Base-by-base conservation (phyloP, 2,797 vertebrate species). In the Microctenopoma lineatum region DNA sequence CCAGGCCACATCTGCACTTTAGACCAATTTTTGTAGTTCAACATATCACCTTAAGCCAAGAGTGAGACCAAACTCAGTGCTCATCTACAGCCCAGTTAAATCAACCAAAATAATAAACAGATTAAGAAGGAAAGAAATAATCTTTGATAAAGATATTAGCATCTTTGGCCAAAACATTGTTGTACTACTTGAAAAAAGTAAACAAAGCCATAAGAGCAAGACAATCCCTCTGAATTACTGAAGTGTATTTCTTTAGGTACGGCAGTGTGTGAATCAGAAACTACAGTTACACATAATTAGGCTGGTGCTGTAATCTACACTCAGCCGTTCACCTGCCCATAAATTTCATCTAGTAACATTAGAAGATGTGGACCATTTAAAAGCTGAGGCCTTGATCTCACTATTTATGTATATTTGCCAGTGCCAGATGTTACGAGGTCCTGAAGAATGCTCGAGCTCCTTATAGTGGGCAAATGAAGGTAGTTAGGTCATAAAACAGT, bases 321-420 rank as follows among this genome's bases (percentile, higher is more conserved):
- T 79, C 77, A 64, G 69, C 73, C 67, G 21, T 77, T 74, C 71
- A 74, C 69, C 80, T 67, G 7, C 66, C 59, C 80, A 70, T 89
- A 83, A 87, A 75, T 77, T 85, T 85, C 65, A 81, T 83, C 73
- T 66, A 64, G 78, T 63, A 86, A 87, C 77, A 81, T 81, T 83
- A 88, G 81, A 79, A 75, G 75, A 89, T 62, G 61, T 64, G 66
- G 79, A 62, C 70, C 77, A 67, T 75, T 87, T 75, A 86, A 87
- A 87, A 80, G 77, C 59, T 36, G n/a, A 32, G 79, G 54, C 54
- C 59, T 69, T 53, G 79, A 81, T 85, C 78, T 84, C 79, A 83
- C 77, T 79, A 79, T 92, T 91, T 89, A 85, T 90, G 84, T 78
- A 79, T 84, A 72, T n/a, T 87, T 83, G 80, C 77, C 66, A 51